Base-by-base conservation (phyloP, 2,113 vertebrate species). In the Pachycephala philippinensis region DNA sequence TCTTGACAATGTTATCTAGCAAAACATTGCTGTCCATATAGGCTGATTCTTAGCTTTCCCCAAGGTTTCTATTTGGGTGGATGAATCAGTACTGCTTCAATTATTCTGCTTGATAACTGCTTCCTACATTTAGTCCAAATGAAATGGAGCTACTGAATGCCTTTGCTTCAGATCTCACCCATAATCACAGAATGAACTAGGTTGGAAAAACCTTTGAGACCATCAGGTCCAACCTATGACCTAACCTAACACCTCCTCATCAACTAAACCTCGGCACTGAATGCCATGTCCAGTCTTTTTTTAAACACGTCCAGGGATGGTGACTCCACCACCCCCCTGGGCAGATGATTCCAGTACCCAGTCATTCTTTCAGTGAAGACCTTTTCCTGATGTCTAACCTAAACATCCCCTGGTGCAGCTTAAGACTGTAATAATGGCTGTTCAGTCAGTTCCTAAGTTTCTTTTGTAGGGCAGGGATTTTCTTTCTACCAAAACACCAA, bases 281-380 rank as follows among this genome's bases (percentile, higher is more conserved):
- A 45, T 27, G 45, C 45, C 75, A 52, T 1, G 1, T 78, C 45
- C 45, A 40, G 28, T 20, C 28, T 39, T 33, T 27, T 21, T 50
- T 27, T 21, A 61, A 39, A 33, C 74, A 33, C 1, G 0, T 33
- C 35, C 35, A 20, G 44, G 45, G 28, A 20, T 1, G 1, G 35
- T 50, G 35, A 50, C 45, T 40, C 45, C 35, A 27, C 17, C 28
- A 16, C 13, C 30, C 26, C 28, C 13, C 17, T 63, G 45, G 23
- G 23, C 28, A 77, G 13, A 50, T 3, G 1, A 77, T 40, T 50
- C 30, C 45, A 40, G 5, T 50, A 10, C 17, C 28, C 17, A 33
- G 3, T 24, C 45, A 61, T 28, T 40, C 30, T 77, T 27, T 16
- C 75, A 50, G 10, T 33, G 45, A 33, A 40, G 28, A 6, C 16